Percentiles rank a stretch among this genome's conserved stretches.
Evolutionary conservation across 2,797 vertebrate genomes (phyloP).

Genomic region (Phrynocephalus guinanensis): DNA sequence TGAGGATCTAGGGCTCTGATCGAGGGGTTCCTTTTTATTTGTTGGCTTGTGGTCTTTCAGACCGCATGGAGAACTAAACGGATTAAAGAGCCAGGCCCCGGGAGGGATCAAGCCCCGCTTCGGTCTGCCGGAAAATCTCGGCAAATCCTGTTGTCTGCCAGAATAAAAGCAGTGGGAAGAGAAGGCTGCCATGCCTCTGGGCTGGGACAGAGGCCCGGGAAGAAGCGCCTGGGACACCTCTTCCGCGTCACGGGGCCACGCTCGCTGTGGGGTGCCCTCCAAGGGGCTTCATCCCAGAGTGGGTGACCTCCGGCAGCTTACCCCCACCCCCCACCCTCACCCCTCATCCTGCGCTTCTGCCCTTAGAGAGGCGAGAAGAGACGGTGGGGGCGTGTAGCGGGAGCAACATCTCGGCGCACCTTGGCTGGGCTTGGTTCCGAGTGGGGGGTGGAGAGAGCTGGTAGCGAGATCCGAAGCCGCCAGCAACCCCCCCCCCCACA

Average conservation of each 20-base stretch:
- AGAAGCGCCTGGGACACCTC: not conserved
- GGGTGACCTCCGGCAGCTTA: slow-evolving; percentile 36
- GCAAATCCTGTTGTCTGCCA: not conserved
- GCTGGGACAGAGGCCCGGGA: slow-evolving; percentile 5
- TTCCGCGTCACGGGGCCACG: slow-evolving; percentile 45
- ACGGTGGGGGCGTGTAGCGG: slow-evolving; percentile 14
- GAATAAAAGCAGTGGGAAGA: not conserved
- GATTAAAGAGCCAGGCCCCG: too few species aligned
- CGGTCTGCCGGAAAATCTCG: not conserved
- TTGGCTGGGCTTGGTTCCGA: slow-evolving; percentile 5
- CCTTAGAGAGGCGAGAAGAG: slow-evolving; percentile 8
- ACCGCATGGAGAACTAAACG: too few species aligned
- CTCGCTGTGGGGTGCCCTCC: slow-evolving; percentile 18
- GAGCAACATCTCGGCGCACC: slow-evolving; percentile 61
- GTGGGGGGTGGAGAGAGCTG: too few species aligned
- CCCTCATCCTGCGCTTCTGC: slow-evolving; percentile 9
- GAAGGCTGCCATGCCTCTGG: not conserved
- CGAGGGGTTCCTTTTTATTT: too few species aligned
- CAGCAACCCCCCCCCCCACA: slow-evolving; percentile 33
- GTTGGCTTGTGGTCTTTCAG: too few species aligned
- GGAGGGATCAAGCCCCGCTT: not conserved
- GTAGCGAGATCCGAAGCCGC: slow-evolving; percentile 36
- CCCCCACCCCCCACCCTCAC: not conserved
- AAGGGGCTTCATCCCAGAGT: not conserved
- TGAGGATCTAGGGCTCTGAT: too few species aligned